Evolutionary conservation across 2,888 invertebrate species (phyloP).

Genomic region (Xestia ashworthii): DNA sequence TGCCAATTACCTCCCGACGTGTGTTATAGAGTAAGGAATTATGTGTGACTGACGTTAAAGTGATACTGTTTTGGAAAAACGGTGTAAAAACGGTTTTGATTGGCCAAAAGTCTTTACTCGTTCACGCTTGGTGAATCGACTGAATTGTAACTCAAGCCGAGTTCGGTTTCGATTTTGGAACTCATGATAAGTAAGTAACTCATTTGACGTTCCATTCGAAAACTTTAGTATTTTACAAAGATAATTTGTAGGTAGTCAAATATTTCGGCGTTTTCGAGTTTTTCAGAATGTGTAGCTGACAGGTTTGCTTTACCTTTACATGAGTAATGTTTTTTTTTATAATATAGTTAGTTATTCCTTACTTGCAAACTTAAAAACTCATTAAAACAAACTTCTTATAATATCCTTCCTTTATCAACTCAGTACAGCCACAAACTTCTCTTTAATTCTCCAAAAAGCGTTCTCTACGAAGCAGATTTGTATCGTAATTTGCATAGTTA

Average conservation of each 20-base stretch:
- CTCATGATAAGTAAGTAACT: not conserved
- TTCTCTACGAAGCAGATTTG: constrained; percentile 75
- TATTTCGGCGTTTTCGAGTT: not conserved
- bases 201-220: not conserved
- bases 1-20: constrained; percentile 12
- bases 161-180: not conserved
- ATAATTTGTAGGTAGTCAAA: not conserved
- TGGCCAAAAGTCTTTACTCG: not conserved
- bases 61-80: not conserved
- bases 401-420: constrained; percentile 61
- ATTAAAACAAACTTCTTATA: constrained; percentile 42
- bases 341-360: not conserved
- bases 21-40: constrained; percentile 7
- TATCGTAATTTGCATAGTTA: constrained; percentile 82
- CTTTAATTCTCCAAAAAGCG: constrained; percentile 67
- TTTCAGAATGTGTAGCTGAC: not conserved
- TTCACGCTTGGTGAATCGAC: not conserved
- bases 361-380: constrained; percentile 19
- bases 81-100: not conserved
- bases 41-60: not conserved
- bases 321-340: not conserved
- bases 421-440: constrained; percentile 48
- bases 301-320: not conserved
- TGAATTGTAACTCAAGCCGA: not conserved
- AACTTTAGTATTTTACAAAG: not conserved